phyloP scores from a whole-genome alignment of 2,113 vertebrate genomes.

The Antechinus stuartii region DNA sequence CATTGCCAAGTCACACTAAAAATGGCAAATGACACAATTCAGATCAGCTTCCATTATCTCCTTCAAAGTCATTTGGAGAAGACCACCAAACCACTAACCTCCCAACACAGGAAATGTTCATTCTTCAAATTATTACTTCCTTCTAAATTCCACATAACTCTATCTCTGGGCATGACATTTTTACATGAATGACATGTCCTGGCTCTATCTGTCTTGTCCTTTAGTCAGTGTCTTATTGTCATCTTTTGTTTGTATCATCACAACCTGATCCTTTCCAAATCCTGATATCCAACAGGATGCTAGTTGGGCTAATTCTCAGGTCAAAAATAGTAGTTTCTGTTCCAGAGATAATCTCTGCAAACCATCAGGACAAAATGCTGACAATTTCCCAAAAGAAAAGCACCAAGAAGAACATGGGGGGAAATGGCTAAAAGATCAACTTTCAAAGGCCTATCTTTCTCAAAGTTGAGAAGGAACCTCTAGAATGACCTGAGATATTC shows the following conservation, averaged over 20 bases:
- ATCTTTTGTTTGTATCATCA: background rate
- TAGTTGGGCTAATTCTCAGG: background rate
- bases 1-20: background rate
- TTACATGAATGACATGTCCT: background rate
- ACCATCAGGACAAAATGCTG: background rate
- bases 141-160: background rate
- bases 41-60: background rate
- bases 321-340: background rate
- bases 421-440: background rate
- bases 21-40: background rate
- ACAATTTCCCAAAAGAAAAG: background rate
- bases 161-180: accelerated
- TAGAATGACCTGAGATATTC: background rate
- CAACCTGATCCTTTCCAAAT: background rate
- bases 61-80: accelerated
- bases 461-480: background rate
- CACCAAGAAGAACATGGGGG: accelerated
- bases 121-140: background rate
- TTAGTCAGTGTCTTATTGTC: background rate
- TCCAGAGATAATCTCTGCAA: background rate
- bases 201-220: background rate
- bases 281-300: background rate
- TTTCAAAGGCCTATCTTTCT: background rate
- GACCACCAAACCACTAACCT: background rate
- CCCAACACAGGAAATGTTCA: background rate